Conservation (phyloP, 53 echinoderm and acorn worm species). For the Holothuria leucospilota region DNA sequence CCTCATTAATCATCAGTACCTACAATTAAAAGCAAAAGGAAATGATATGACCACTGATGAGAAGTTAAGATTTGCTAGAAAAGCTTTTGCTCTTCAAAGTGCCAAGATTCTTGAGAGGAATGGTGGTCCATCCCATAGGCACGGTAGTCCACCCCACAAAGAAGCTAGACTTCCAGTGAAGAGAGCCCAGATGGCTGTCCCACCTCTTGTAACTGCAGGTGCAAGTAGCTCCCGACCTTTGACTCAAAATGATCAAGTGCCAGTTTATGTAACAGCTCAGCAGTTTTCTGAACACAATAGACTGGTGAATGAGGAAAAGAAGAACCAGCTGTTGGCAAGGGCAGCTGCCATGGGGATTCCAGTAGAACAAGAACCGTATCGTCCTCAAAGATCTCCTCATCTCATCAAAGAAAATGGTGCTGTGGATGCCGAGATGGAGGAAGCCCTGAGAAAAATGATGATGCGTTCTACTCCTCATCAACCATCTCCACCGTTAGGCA, state of each 20-base stretch:
- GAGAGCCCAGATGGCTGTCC: conserved; percentile 20
- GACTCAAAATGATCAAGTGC: conserved; percentile 21
- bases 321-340: conserved; percentile 20
- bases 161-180: conserved; percentile 13
- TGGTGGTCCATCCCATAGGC: background rate
- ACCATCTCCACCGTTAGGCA: background rate
- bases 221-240: background rate
- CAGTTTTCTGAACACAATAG: conserved; percentile 5
- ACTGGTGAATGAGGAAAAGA: conserved; percentile 34
- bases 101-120: conserved; percentile 27
- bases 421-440: conserved; percentile 42
- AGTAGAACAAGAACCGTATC: conserved; percentile 15
- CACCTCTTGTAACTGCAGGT: conserved; percentile 19
- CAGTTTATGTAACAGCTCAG: background rate
- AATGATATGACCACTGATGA: background rate
- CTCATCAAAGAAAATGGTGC: conserved; percentile 42
- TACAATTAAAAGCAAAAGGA: background rate
- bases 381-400: conserved; percentile 18
- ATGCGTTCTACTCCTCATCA: background rate
- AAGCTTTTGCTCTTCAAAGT: conserved; percentile 33
- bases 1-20: background rate
- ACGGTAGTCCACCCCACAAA: background rate
- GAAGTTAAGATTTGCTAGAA: conserved; percentile 13
- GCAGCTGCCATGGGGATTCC: conserved; percentile 47
- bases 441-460: conserved; percentile 41